A percentile compares a stretch with the other conserved stretches of the same genome.
Conservation (phyloP, 2,797 vertebrate genomes). For the Austrolebias charrua region DNA sequence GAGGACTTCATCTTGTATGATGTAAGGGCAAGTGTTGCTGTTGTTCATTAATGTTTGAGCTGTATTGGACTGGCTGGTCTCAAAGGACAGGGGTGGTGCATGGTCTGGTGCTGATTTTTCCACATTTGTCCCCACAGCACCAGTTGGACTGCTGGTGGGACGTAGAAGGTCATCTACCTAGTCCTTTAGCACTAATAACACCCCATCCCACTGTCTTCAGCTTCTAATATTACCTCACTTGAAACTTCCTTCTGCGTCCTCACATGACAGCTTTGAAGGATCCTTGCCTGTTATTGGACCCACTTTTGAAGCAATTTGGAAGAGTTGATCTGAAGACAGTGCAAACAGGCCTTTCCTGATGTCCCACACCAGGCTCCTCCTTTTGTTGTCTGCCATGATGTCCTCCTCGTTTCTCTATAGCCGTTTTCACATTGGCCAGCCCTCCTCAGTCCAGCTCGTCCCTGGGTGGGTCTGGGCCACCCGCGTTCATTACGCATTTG, state of each 20-base stretch:
- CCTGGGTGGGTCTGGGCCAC: too few relatives aligned
- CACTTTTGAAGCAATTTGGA: neutral
- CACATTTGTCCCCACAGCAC: neutral
- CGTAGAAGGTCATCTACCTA: neutral
- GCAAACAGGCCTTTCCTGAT: neutral
- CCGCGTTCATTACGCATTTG: too few relatives aligned
- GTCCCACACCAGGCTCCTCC: slow-evolving; percentile 7
- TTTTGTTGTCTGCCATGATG: neutral
- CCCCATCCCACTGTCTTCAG: neutral
- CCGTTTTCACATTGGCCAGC: too few relatives aligned
- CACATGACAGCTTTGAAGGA: neutral
- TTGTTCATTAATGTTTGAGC: neutral
- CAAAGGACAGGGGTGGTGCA: neutral
- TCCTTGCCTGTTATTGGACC: slow-evolving; percentile 1
- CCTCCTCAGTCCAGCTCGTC: too few relatives aligned
- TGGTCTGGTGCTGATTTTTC: neutral
- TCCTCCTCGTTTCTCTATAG: neutral
- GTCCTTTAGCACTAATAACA: neutral
- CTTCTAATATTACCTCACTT: neutral
- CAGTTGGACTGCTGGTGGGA: neutral
- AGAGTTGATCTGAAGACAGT: neutral
- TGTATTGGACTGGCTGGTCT: neutral
- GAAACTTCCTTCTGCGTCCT: neutral
- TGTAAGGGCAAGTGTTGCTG: neutral
- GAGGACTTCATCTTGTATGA: neutral